Base-by-base conservation (phyloP, 2,113 vertebrate species). In the Synodontis membranacea region DNA sequence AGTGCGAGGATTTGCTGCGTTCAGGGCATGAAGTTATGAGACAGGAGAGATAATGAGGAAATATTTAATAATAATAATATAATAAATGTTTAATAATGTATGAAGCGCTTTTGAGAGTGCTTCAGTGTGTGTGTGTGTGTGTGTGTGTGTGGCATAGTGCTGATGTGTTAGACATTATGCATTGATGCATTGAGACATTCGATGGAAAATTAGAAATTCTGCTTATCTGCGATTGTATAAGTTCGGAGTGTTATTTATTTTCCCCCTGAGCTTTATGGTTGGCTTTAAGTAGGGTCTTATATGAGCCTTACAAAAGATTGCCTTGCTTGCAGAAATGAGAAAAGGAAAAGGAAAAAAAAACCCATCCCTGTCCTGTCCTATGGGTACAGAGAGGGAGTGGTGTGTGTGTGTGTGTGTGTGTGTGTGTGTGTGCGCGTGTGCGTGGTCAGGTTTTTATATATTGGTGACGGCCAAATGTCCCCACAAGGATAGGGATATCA, bases 311-410 rank as follows among this genome's bases (percentile, higher is more conserved):
- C 64, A 81, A 44, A 56, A 81, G 48, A 81, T 56, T 17, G 76
- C 50, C 75, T 70, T 68, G 39, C 84, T 80, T 80, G 48, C 64
- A 85, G 48, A 74, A 84, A 85, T 50, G 39, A 74, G 70, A 28
- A 39, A 17, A 10, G 4, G 10, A 21, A 72, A 70, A 21, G 14
- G 42, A 44, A 76, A 76, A 48, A 48, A 58, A 82, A 46, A n/a
- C n/a, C n/a, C 39, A 56, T 74, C 83, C 25, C 64, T 70, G 64
- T 52, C 56, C 54, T 42, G 37, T 54, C 42, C 46, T 70, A 14
- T 39, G 76, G 46, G 78, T 52, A 62, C 1, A 2, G 23, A 66
- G 25, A 84, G 83, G 83, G 52, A 72, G 66, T 34, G 48, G 39
- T 62, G 42, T 82, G 56, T 42, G 37, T 60, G 52, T 60, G 54